These are phyloP conservation scores for Lutraria rhynchaena DNA, from an alignment of 1,140 invertebrate species.

Conservation along the genomic window DNA sequence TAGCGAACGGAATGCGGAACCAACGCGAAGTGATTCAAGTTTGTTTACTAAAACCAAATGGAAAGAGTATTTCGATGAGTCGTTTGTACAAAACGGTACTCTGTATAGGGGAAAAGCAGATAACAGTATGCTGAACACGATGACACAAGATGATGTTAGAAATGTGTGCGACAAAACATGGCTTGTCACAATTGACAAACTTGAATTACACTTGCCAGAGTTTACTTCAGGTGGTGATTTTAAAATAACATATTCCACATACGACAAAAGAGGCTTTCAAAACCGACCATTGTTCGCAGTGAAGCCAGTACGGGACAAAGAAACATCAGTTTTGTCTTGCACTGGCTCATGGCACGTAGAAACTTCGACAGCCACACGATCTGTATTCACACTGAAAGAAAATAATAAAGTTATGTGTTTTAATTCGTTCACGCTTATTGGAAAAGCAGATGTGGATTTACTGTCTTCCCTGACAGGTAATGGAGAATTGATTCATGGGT, in stretches of 20 bases:
- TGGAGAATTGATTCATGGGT: no score
- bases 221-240: background rate
- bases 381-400: no score
- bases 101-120: conserved; percentile 79
- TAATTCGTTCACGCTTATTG: no score
- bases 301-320: no score
- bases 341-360: conserved; percentile 54
- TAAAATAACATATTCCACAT: background rate
- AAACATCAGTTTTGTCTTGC: conserved; percentile 58
- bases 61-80: conserved; percentile 71
- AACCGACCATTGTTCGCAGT: no score
- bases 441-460: no score
- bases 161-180: background rate
- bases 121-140: conserved; percentile 61
- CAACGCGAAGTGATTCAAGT: conserved; percentile 75
- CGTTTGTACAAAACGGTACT: conserved; percentile 73
- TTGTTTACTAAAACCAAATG: conserved; percentile 70
- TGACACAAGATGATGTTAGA: conserved; percentile 44
- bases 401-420: no score
- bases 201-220: background rate
- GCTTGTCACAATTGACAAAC: background rate
- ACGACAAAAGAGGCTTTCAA: no score
- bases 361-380: no score
- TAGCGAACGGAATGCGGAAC: conserved; percentile 70
- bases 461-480: no score